Evolutionary conservation across 1,140 invertebrate species (phyloP).

Genomic region (silkworm (Bombyx mori)): ASM3026992v2 NC_085117.1:17023001-17023500

Average conservation of each 20-base stretch:
- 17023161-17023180: no score
- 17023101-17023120: no score
- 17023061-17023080: no score
- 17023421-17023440: conserved; percentile 32
- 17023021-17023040: no score
- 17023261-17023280: conserved; percentile 87
- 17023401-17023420: conserved; percentile 38
- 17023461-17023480: conserved; percentile 20
- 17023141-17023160: no score
- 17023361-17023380: conserved; percentile 76
- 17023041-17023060: no score
- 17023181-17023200: no score
- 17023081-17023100: no score
- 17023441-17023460: conserved; percentile 41
- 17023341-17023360: conserved; percentile 79
- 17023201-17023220: no score
- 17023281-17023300: conserved; percentile 88
- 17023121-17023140: no score
- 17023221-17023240: conserved; percentile 50
- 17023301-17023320: conserved; percentile 87
- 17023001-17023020: no score
- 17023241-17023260: conserved; percentile 89
- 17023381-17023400: conserved; percentile 49
- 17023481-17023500: no score
- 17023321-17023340: conserved; percentile 87